These are phyloP conservation scores for Oryzias dopingdopingensis DNA, from an alignment of 2,797 vertebrate species.

Conservation along the genomic window DNA sequence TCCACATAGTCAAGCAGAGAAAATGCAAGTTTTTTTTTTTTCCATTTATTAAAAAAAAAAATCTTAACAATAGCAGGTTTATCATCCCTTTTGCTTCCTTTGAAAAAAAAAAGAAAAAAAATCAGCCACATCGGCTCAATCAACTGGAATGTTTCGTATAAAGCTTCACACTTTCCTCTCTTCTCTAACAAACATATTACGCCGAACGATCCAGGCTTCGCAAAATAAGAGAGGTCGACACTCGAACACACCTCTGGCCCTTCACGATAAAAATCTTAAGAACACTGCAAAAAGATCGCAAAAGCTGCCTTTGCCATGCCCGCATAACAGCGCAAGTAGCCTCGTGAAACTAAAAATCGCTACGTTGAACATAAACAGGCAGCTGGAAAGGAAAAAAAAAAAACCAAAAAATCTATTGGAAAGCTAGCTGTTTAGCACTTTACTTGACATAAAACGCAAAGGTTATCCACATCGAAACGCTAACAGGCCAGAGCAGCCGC, in stretches of 20 bases:
- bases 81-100: conserved; percentile 18
- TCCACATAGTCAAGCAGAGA: conserved; percentile 88
- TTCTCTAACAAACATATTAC: conserved; percentile 10
- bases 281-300: conserved; percentile 36
- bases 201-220: conserved; percentile 14
- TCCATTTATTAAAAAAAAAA: neutral
- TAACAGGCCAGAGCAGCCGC: conserved; percentile 62
- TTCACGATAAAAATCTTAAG: conserved; percentile 29
- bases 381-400: conserved; percentile 11
- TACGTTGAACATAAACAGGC: conserved; percentile 27
- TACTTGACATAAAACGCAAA: conserved; percentile 43
- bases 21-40: conserved; percentile 78
- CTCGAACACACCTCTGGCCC: conserved; percentile 20
- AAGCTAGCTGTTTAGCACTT: conserved; percentile 54
- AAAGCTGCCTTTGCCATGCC: conserved; percentile 60
- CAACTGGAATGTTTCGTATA: conserved; percentile 58
- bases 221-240: conserved; percentile 12
- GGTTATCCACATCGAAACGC: conserved; percentile 50
- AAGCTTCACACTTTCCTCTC: conserved; percentile 47
- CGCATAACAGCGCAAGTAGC: conserved; percentile 56
- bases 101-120: neutral
- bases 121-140: conserved; percentile 22
- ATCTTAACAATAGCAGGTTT: conserved; percentile 78
- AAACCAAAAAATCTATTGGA: conserved; percentile 33
- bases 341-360: conserved; percentile 50